Conservation (phyloP, 1,140 invertebrate species). For the Temnothorax nylanderi region DNA sequence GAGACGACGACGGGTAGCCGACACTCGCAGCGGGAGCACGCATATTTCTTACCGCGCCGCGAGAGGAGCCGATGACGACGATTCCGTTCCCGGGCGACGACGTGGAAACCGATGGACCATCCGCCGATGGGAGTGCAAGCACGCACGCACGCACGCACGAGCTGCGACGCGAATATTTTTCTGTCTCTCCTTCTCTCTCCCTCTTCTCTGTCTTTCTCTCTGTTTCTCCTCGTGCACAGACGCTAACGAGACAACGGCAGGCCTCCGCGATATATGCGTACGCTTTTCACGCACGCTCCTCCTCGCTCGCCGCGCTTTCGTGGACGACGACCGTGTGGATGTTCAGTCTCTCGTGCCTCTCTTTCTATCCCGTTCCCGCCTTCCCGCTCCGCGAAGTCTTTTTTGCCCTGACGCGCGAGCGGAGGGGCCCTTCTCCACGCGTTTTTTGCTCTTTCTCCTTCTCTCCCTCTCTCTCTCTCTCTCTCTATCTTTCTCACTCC, state of each 20-base stretch:
- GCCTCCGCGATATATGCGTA: conserved; percentile 10
- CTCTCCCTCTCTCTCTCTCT: background rate
- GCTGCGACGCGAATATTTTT: conserved; percentile 39
- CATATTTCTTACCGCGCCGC: conserved; percentile 59
- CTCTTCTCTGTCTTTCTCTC: background rate
- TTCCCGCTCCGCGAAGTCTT: conserved; percentile 3
- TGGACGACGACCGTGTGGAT: conserved; percentile 24
- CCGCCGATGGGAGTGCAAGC: background rate
- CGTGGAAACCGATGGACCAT: conserved; percentile 21
- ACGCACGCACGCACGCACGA: background rate
- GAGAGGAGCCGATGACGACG: background rate
- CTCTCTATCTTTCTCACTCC: background rate
- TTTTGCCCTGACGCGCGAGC: conserved; percentile 20
- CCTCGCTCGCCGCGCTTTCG: conserved; percentile 16
- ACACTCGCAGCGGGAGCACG: conserved; percentile 28
- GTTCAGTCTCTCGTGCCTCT: conserved; percentile 39
- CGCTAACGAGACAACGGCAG: conserved; percentile 32
- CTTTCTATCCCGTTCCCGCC: background rate
- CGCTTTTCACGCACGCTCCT: conserved; percentile 22
- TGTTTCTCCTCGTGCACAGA: background rate
- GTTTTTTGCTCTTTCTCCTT: background rate
- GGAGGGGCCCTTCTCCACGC: conserved; percentile 8
- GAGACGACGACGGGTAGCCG: conserved; percentile 14
- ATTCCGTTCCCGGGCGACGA: conserved; percentile 11
- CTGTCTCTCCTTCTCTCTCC: conserved; percentile 10